Conservation (phyloP, 2,888 invertebrate genomes). For the Hylaea fasciaria region DNA sequence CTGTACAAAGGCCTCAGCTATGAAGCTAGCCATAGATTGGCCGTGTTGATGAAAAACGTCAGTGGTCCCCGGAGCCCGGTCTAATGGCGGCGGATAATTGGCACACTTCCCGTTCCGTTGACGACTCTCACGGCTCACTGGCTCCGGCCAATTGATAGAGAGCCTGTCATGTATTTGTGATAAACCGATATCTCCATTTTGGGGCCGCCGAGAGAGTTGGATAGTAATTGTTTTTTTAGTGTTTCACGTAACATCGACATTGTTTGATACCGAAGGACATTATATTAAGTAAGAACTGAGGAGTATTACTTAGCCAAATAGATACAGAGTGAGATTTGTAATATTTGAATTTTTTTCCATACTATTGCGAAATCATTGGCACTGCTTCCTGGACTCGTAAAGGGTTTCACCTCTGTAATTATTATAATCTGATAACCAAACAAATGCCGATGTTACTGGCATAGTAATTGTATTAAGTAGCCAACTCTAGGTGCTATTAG, state of each 20-base stretch:
- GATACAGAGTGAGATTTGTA: too few species aligned
- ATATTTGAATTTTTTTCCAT: too few species aligned
- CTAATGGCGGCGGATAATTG: slow-evolving; percentile 60
- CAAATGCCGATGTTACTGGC: slow-evolving; percentile 6
- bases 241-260: slow-evolving; percentile 10
- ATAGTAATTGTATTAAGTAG: slow-evolving; percentile 7
- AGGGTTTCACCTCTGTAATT: neutral
- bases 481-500: slow-evolving; percentile 44
- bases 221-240: slow-evolving; percentile 30
- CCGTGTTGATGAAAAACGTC: slow-evolving; percentile 49
- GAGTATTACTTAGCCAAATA: too few species aligned
- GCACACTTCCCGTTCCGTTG: slow-evolving; percentile 59
- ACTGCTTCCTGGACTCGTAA: neutral
- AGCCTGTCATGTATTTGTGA: slow-evolving; percentile 47
- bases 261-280: slow-evolving; percentile 9
- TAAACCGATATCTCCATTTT: slow-evolving; percentile 34
- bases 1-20: slow-evolving; percentile 18
- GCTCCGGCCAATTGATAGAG: slow-evolving; percentile 49
- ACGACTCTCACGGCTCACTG: slow-evolving; percentile 54
- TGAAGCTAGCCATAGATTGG: slow-evolving; percentile 24
- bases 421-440: slow-evolving; percentile 3
- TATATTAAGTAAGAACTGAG: too few species aligned
- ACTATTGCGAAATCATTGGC: neutral
- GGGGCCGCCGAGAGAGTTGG: slow-evolving; percentile 11
- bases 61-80: slow-evolving; percentile 48